phyloP scores from a whole-genome alignment of 2,888 invertebrate species.

The Xanthostigma xanthostigma region DNA sequence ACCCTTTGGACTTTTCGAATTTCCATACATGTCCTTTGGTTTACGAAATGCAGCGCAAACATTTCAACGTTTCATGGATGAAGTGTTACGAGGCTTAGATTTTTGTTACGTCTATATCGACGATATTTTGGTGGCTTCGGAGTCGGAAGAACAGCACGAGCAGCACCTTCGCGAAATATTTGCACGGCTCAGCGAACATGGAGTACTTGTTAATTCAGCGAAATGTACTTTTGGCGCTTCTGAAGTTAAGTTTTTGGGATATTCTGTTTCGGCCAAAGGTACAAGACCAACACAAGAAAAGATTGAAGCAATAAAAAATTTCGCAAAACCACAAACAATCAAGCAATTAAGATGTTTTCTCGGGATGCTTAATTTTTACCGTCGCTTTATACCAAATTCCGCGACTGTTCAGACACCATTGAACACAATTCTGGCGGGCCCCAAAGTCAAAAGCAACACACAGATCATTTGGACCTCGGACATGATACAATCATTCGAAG shows the following conservation, averaged over 20 bases:
- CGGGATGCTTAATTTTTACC: slow-evolving; percentile 23
- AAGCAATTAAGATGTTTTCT: slow-evolving; percentile 19
- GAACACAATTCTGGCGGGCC: slow-evolving; percentile 14
- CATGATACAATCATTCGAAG: too few species aligned
- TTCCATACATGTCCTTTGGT: slow-evolving; percentile 17
- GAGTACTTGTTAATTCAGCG: slow-evolving; percentile 1
- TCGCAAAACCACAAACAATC: slow-evolving; percentile 16
- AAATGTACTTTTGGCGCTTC: slow-evolving; percentile 19
- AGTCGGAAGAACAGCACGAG: slow-evolving; percentile 8
- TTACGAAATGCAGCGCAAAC: slow-evolving; percentile 20
- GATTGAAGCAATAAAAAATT: slow-evolving; percentile 17
- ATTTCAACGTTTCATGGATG: slow-evolving; percentile 20
- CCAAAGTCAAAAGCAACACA: slow-evolving; percentile 16
- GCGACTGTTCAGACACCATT: slow-evolving; percentile 21
- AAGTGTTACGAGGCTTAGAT: slow-evolving; percentile 12
- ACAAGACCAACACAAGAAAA: slow-evolving; percentile 19
- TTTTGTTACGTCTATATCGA: slow-evolving; percentile 17
- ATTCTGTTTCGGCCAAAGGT: slow-evolving; percentile 14
- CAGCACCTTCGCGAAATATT: slow-evolving; percentile 12
- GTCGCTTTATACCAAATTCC: slow-evolving; percentile 21
- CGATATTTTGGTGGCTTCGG: slow-evolving; percentile 16
- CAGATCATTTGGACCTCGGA: slow-evolving; percentile 14
- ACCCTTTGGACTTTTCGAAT: slow-evolving; percentile 21
- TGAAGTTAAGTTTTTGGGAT: slow-evolving; percentile 17
- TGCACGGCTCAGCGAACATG: slow-evolving; percentile 12